Conservation (phyloP, 2,113 vertebrate genomes). For the Morone chrysops region DNA sequence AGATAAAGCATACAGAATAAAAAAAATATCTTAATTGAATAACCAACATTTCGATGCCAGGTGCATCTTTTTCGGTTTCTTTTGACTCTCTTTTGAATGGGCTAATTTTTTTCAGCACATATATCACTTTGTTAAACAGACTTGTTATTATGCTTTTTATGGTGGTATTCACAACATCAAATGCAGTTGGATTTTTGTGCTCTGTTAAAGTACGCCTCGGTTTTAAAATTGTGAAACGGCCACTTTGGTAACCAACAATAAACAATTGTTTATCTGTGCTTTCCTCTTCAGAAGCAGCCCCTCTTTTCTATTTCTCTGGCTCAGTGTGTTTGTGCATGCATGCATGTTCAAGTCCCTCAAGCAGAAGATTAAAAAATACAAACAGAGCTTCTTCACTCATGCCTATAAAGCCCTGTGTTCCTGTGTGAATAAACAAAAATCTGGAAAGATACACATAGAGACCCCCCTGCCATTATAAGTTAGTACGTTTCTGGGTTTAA, state of each 20-base stretch:
- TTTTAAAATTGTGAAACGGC: neutral
- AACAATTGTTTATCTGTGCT: neutral
- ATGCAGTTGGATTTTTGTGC: neutral
- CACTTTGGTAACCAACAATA: slow-evolving; percentile 10
- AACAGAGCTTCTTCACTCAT: slow-evolving; percentile 40
- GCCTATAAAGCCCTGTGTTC: slow-evolving; percentile 43
- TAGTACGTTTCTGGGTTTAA: neutral
- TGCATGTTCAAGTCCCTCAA: slow-evolving; percentile 52
- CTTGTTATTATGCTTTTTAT: neutral
- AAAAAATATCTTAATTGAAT: too few relatives aligned
- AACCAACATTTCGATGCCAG: too few relatives aligned
- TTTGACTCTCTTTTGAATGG: too few relatives aligned
- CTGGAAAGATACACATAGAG: slow-evolving; percentile 19
- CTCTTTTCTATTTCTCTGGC: neutral
- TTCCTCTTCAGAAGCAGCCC: neutral
- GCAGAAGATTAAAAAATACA: slow-evolving; percentile 61
- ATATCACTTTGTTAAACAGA: too few relatives aligned
- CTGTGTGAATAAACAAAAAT: slow-evolving; percentile 27
- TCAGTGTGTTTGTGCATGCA: slow-evolving; percentile 25
- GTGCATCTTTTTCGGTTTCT: too few relatives aligned
- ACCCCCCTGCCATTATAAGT: neutral
- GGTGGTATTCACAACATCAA: neutral
- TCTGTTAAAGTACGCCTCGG: neutral
- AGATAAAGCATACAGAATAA: too few relatives aligned
- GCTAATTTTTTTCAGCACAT: too few relatives aligned